phyloP scores from a whole-genome alignment of 2,888 invertebrate genomes.

The Aphodius sticticus region DNA sequence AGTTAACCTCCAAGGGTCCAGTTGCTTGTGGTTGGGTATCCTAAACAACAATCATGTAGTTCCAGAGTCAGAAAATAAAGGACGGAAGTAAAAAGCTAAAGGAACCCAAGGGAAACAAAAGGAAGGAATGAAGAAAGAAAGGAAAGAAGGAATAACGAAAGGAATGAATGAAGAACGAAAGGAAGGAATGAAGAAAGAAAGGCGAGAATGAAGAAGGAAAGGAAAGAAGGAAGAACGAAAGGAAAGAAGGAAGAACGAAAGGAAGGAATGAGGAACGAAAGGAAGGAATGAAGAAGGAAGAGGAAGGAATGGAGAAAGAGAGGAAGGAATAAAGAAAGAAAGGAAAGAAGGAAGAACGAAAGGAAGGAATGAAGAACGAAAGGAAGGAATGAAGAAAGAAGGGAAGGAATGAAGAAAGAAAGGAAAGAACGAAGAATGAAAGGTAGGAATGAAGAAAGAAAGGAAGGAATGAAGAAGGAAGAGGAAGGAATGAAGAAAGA shows the following conservation, averaged over 20 bases:
- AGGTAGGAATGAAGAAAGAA: background rate
- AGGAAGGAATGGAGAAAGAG: background rate
- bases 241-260: slow-evolving; percentile 8
- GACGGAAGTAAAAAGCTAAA: background rate
- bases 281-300: slow-evolving; percentile 6
- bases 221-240: background rate
- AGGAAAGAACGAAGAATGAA: background rate
- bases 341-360: background rate
- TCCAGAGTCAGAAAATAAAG: background rate
- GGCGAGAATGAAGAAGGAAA: background rate
- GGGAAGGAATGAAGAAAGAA: background rate
- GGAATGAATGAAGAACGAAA: background rate
- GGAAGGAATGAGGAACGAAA: background rate
- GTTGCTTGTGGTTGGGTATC: slow-evolving; percentile 64
- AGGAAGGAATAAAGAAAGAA: background rate
- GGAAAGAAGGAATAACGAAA: no score
- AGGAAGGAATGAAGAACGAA: background rate
- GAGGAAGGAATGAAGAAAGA: background rate
- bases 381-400: background rate
- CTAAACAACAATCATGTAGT: slow-evolving; percentile 44
- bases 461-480: background rate
- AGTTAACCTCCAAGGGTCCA: slow-evolving; percentile 68
- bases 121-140: background rate
- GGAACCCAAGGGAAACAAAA: background rate
- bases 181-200: background rate